Evolutionary conservation across 2,113 vertebrate genomes (phyloP).

Genomic region (Crypturellus undulatus): DNA sequence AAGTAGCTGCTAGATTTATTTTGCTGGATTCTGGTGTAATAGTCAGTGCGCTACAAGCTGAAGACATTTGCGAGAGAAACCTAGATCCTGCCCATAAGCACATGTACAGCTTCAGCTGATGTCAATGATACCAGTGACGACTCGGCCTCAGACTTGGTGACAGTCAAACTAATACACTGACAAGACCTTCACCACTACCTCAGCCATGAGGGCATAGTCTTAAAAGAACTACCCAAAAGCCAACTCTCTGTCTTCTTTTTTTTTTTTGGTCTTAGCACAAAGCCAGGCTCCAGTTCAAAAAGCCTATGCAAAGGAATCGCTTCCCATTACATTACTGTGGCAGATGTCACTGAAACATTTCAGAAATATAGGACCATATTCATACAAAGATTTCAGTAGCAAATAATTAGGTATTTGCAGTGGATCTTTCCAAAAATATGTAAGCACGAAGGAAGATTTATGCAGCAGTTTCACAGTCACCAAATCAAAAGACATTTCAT

Average conservation of each 20-base stretch:
- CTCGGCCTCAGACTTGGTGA: neutral
- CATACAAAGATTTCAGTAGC: conserved; percentile 7
- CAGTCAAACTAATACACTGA: neutral
- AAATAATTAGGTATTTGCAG: conserved; percentile 53
- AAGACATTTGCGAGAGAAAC: neutral
- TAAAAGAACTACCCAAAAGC: neutral
- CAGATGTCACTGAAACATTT: conserved; percentile 30
- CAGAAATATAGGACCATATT: neutral
- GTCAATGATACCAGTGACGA: neutral
- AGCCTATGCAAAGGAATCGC: neutral
- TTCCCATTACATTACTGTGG: neutral
- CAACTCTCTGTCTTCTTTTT: neutral
- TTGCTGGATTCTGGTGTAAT: neutral
- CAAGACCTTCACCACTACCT: neutral
- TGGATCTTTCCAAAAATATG: neutral
- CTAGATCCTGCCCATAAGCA: neutral
- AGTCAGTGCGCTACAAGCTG: neutral
- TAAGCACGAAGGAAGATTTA: conserved; percentile 5
- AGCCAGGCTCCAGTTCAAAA: neutral
- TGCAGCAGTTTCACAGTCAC: conserved; percentile 8
- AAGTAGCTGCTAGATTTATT: neutral
- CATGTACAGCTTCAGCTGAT: neutral
- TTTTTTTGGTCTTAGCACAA: neutral
- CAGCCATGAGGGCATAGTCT: neutral
- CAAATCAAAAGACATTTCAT: conserved; percentile 42